Evolutionary conservation across 30 jellyfish, hydroid and myxozoan species (phyloP).

Genomic region (Hydra vulgaris): DNA sequence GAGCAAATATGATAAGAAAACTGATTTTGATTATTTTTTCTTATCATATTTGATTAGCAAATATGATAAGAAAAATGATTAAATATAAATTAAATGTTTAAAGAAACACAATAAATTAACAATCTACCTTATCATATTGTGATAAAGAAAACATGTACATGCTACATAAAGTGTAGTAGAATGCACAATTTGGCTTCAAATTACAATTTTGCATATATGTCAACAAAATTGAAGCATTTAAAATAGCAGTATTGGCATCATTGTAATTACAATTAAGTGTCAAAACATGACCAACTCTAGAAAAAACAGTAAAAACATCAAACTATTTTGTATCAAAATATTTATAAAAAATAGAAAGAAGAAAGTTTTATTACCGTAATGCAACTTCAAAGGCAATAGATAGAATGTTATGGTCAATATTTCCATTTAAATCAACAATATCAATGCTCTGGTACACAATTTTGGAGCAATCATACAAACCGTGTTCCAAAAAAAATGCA

Average conservation of each 20-base stretch:
- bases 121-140: conserved; percentile 59
- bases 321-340: not conserved
- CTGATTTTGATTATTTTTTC: no score
- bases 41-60: no score
- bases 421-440: conserved; percentile 33
- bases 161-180: conserved; percentile 62
- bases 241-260: conserved; percentile 68
- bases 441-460: conserved; percentile 42
- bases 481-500: conserved; percentile 59
- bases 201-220: conserved; percentile 17
- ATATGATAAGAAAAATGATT: no score
- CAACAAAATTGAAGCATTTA: conserved; percentile 37
- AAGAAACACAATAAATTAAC: not conserved
- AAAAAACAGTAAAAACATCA: not conserved
- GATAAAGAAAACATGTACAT: conserved; percentile 69
- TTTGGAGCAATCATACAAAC: conserved; percentile 62
- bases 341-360: not conserved
- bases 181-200: conserved; percentile 24
- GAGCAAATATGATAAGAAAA: no score
- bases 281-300: conserved; percentile 53
- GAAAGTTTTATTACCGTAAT: conserved; percentile 30
- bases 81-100: not conserved
- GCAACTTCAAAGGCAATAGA: conserved; percentile 42
- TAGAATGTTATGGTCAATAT: conserved; percentile 21
- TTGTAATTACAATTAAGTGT: conserved; percentile 72